These are phyloP conservation scores for Thaumatotibia leucotreta DNA, from an alignment of 1,140 invertebrate genomes.

Conservation along the genomic window DNA sequence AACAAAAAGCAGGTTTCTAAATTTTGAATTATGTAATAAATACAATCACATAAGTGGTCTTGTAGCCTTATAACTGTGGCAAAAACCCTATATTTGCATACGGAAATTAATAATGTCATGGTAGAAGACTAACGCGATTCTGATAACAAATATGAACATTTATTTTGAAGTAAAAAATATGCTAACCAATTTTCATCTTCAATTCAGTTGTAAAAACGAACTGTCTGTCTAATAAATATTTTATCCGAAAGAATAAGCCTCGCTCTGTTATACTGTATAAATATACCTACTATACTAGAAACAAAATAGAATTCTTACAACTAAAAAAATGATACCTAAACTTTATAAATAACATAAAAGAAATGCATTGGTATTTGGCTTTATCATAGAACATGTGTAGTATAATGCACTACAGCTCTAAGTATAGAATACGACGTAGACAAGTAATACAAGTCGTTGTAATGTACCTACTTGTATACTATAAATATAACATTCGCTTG, in stretches of 20 bases:
- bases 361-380: slow-evolving; percentile 76
- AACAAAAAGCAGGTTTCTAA: background rate
- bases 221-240: slow-evolving; percentile 8
- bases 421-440: slow-evolving; percentile 28
- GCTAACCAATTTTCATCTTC: background rate
- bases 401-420: slow-evolving; percentile 56
- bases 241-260: background rate
- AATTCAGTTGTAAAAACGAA: slow-evolving; percentile 13
- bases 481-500: slow-evolving; percentile 1
- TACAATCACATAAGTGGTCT: background rate
- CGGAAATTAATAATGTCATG: background rate
- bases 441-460: slow-evolving; percentile 29
- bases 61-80: background rate
- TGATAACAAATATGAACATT: background rate
- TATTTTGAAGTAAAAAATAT: too few relatives aligned
- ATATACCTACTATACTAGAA: slow-evolving; percentile 6
- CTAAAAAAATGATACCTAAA: slow-evolving; percentile 21
- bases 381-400: slow-evolving; percentile 63
- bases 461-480: slow-evolving; percentile 32
- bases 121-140: background rate
- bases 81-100: background rate
- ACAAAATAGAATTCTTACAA: background rate
- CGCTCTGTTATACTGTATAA: background rate
- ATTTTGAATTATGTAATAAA: background rate
- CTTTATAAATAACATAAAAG: slow-evolving; percentile 62